Evolutionary conservation across 1,140 invertebrate genomes (phyloP).

Genomic region (Diuraphis noxia): DNA sequence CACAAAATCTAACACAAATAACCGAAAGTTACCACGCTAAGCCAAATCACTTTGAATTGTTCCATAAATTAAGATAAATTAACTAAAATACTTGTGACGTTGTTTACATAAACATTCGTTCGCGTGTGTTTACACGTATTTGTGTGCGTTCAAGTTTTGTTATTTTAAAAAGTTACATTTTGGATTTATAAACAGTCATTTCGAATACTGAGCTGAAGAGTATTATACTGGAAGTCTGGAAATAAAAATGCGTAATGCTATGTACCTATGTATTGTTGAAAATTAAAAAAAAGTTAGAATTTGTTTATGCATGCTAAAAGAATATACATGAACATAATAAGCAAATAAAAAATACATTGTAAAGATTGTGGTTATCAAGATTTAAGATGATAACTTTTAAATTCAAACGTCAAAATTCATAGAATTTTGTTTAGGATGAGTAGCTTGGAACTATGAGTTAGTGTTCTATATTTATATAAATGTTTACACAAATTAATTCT

Average conservation of each 20-base stretch:
- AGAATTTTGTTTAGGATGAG: background rate
- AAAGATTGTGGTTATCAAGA: background rate
- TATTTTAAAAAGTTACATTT: background rate
- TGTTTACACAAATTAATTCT: background rate
- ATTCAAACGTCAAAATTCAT: background rate
- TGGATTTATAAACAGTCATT: background rate
- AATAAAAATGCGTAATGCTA: background rate
- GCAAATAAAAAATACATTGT: background rate
- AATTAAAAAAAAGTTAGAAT: slow-evolving; percentile 29
- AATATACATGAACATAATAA: background rate
- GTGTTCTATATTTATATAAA: background rate
- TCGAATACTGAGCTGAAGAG: background rate
- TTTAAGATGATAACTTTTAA: background rate
- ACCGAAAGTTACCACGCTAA: background rate
- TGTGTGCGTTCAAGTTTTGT: background rate
- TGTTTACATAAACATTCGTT: background rate
- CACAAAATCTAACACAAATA: background rate
- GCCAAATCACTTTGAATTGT: background rate
- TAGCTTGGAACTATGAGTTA: no score
- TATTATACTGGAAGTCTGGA: background rate
- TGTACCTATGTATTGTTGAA: background rate
- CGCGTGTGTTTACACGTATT: background rate
- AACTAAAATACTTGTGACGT: background rate
- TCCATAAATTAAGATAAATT: slow-evolving; percentile 7
- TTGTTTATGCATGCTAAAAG: background rate